Base-by-base conservation (phyloP, 2,113 vertebrate genomes). In the Spermophilus dauricus region DNA sequence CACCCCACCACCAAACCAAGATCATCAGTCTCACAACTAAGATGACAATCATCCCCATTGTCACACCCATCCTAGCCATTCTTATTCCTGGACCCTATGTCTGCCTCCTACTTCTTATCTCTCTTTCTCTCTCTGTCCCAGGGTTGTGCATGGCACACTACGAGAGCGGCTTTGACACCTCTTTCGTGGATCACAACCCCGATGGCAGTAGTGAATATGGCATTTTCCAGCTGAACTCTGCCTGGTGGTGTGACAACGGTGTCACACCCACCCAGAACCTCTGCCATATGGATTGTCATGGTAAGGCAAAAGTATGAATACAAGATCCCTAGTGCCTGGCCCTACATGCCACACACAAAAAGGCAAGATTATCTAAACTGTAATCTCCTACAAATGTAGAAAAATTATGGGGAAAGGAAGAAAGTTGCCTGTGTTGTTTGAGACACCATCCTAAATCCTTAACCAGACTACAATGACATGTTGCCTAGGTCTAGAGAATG, bases 191-290 rank as follows among this genome's bases (percentile, higher is more conserved):
- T 73, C 95, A 95, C 86, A 98, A 98, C 93, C 81, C 45, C 1
- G 98, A 98, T 3, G 97, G 97, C 24, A 98, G 97, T 81, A 98
- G 96, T 1, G 96, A 98, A 65, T 99, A 99, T 7, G 98, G 98
- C 61, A 98, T 99, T 97, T 99, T 99, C 97, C 98, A 98, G 96
- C 96, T 99, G 86, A 99, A 98, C 96, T 98, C 98, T 5, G 97
- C 98, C 51, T 98, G 96, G 96, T 98, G 98, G 98, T 98, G 98
- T 75, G 61, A 97, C 30, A 97, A 98, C 61, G 95, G 91, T 1
- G 11, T 96, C 75, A 98, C 97, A 94, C 87, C 95, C 45, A 97
- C 97, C 13, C 69, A 84, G 87, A 97, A 98, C 95, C 94, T 98
- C 81, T 98, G 98, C 61, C 85, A 95, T 87, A 87, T 98, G 7